phyloP scores from a whole-genome alignment of 2,888 invertebrate genomes.

The Sinelater perroti region DNA sequence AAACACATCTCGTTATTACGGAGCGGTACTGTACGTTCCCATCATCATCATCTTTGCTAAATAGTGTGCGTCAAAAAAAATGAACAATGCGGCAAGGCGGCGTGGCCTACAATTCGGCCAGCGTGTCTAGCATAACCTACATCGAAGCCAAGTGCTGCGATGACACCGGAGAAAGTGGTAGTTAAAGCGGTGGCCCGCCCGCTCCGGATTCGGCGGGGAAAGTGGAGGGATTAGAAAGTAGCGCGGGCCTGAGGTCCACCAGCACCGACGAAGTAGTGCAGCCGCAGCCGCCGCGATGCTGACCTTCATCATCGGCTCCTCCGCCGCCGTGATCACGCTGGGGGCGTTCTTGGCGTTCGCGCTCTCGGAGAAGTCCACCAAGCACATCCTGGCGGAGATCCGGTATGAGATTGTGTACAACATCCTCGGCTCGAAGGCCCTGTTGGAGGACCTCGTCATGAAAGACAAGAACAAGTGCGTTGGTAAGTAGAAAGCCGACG shows the following conservation, averaged over 20 bases:
- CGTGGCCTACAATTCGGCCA: too few species aligned
- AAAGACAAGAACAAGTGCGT: conserved; percentile 64
- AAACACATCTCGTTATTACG: too few species aligned
- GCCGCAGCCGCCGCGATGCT: neutral
- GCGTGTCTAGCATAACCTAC: too few species aligned
- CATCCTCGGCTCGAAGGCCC: conserved; percentile 66
- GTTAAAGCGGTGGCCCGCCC: too few species aligned
- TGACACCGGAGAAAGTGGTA: too few species aligned
- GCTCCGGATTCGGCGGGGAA: too few species aligned
- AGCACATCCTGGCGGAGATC: conserved; percentile 64
- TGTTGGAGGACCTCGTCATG: conserved; percentile 69
- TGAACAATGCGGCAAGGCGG: too few species aligned
- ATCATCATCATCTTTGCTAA: too few species aligned
- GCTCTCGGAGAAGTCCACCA: conserved; percentile 64
- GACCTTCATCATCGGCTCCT: neutral
- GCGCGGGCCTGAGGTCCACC: too few species aligned
- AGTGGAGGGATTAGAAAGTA: neutral
- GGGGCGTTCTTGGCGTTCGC: neutral
- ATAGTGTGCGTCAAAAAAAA: too few species aligned
- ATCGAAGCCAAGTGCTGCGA: too few species aligned
- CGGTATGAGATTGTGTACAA: conserved; percentile 67
- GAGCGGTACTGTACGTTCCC: too few species aligned
- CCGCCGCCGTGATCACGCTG: neutral
- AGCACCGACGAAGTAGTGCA: neutral
- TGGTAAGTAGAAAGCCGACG: conserved; percentile 55